phyloP scores from a whole-genome alignment of 2,888 invertebrate genomes.

The Plagodis pulveraria region DNA sequence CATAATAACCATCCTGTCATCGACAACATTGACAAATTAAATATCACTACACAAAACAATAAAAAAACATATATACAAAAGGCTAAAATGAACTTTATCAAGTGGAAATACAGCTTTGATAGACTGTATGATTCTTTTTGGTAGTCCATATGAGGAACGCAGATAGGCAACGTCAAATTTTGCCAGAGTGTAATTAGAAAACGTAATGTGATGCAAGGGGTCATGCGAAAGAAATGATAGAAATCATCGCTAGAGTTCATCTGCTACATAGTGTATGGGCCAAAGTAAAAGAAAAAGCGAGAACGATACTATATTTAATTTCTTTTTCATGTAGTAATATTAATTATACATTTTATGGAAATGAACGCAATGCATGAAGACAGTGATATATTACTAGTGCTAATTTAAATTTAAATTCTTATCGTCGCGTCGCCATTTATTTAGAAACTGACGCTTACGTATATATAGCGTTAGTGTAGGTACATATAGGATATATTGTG shows the following conservation, averaged over 20 bases:
- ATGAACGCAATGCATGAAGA: no score
- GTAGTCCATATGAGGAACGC: slow-evolving; percentile 48
- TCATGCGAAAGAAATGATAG: slow-evolving; percentile 78
- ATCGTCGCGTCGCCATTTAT: no score
- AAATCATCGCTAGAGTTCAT: slow-evolving; percentile 56
- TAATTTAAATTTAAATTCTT: no score
- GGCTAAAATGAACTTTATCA: slow-evolving; percentile 37
- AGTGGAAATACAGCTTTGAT: slow-evolving; percentile 30
- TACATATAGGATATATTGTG: no score
- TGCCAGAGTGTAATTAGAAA: slow-evolving; percentile 78
- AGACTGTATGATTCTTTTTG: slow-evolving; percentile 40
- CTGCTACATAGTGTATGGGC: slow-evolving; percentile 30
- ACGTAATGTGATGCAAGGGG: slow-evolving; percentile 66
- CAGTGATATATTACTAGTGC: no score
- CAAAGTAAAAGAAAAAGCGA: slow-evolving; percentile 16
- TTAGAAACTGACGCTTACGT: no score
- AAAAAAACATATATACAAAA: slow-evolving; percentile 7
- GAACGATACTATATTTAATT: not conserved
- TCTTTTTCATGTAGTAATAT: no score
- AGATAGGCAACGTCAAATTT: slow-evolving; percentile 69
- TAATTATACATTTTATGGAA: no score
- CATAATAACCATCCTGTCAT: slow-evolving; percentile 75
- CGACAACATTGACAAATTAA: slow-evolving; percentile 82
- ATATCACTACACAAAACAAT: slow-evolving; percentile 60
- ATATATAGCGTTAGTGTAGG: no score